Evolutionary conservation across 2,888 invertebrate genomes (phyloP).

Genomic region (Parasteatoda lunata): DNA sequence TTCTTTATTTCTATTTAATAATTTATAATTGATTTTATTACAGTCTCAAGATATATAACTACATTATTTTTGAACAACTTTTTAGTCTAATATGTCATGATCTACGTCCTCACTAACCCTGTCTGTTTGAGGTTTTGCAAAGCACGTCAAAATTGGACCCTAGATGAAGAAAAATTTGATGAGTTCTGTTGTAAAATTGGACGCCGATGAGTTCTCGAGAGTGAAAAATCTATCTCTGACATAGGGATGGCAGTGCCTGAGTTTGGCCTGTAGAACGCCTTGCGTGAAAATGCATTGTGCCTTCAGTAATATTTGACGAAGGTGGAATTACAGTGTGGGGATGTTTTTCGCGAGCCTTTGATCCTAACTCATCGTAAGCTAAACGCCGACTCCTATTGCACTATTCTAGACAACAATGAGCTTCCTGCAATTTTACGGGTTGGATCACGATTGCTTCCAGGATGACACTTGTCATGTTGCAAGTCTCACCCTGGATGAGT

Average conservation of each 20-base stretch:
- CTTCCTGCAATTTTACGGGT: not conserved
- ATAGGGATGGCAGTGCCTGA: not conserved
- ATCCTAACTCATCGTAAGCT: not conserved
- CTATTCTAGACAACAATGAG: not conserved
- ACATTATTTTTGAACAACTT: no score
- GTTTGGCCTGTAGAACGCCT: not conserved
- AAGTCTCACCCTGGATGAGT: not conserved
- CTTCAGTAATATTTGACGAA: not conserved
- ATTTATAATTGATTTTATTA: no score
- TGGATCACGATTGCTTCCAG: not conserved
- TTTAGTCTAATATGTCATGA: no score
- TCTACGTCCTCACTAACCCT: no score
- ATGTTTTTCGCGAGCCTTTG: not conserved
- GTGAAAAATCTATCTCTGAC: not conserved
- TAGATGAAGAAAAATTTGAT: no score
- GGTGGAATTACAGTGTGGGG: not conserved
- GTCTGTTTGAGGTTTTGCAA: no score
- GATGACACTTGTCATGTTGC: not conserved
- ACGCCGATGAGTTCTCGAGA: not conserved
- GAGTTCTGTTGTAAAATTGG: not conserved
- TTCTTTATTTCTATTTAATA: no score
- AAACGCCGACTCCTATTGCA: not conserved
- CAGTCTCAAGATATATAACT: no score
- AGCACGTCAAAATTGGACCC: no score
- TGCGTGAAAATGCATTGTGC: not conserved